A percentile compares a stretch with the other conserved stretches of the same genome.
These are phyloP conservation scores for Chrysolina americana DNA, from an alignment of 2,888 invertebrate species.

Conservation along the genomic window DNA sequence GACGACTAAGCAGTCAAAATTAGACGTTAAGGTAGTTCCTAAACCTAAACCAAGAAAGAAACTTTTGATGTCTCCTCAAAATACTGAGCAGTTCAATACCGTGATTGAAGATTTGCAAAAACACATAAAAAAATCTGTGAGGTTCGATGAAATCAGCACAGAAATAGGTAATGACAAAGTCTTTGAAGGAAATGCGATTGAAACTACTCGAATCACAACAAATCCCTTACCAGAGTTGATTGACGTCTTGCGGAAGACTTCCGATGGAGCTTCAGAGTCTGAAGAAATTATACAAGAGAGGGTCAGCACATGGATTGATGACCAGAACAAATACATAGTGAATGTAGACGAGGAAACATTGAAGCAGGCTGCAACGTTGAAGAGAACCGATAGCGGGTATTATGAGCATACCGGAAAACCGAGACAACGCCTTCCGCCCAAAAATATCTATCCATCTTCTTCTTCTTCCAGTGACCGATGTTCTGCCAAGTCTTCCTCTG, in stretches of 20 bases:
- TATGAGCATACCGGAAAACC: slow-evolving; percentile 66
- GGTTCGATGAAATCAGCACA: slow-evolving; percentile 63
- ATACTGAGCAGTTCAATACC: slow-evolving; percentile 55
- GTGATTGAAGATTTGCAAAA: slow-evolving; percentile 63
- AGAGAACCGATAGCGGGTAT: slow-evolving; percentile 65
- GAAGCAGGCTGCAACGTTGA: slow-evolving; percentile 46
- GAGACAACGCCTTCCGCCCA: slow-evolving; percentile 66
- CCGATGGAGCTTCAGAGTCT: slow-evolving; percentile 46
- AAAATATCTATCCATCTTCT: slow-evolving; percentile 62
- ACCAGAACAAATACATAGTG: slow-evolving; percentile 64
- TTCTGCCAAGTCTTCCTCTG: slow-evolving; percentile 37
- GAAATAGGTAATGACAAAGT: slow-evolving; percentile 54
- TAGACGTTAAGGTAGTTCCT: slow-evolving; percentile 48
- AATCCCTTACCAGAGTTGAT: slow-evolving; percentile 46
- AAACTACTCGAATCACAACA: neutral
- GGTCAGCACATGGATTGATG: slow-evolving; percentile 66
- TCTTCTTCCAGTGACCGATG: slow-evolving; percentile 47
- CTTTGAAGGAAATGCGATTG: neutral
- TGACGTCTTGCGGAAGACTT: slow-evolving; percentile 45
- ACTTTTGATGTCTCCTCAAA: slow-evolving; percentile 45
- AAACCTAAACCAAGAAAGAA: slow-evolving; percentile 63
- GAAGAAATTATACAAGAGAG: slow-evolving; percentile 56
- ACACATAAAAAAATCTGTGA: slow-evolving; percentile 65
- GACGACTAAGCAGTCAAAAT: slow-evolving; percentile 30
- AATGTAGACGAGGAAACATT: slow-evolving; percentile 39